Percentiles rank a stretch among this genome's conserved stretches.
Evolutionary conservation across 2,113 vertebrate genomes (phyloP).

Genomic region (Pterocles orientalis): DNA sequence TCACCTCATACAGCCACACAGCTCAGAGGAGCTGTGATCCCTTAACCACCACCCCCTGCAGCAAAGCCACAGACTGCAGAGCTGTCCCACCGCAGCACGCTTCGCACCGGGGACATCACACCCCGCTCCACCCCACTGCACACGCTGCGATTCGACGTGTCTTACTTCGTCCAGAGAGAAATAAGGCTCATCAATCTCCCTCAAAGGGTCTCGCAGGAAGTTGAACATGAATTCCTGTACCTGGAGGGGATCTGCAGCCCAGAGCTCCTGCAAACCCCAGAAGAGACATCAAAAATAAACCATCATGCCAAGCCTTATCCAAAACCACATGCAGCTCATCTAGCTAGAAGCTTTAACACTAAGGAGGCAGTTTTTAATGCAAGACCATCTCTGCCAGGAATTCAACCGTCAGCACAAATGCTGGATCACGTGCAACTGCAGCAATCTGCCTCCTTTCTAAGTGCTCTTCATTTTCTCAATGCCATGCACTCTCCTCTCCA

Average conservation of each 20-base stretch:
- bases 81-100: not conserved
- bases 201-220: conserved; percentile 93
- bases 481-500: fast-evolving
- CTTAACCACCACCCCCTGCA: not conserved
- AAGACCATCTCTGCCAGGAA: not conserved
- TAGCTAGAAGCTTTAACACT: not conserved
- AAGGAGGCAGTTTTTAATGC: not conserved
- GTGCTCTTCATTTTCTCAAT: not conserved
- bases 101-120: fast-evolving
- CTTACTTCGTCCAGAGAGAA: conserved; percentile 91
- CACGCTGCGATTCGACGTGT: fast-evolving
- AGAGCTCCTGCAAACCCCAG: conserved; percentile 82
- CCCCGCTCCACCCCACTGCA: not conserved
- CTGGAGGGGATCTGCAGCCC: conserved; percentile 86
- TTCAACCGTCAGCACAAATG: not conserved
- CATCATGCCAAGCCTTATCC: not conserved
- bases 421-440: not conserved
- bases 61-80: not conserved
- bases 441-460: not conserved
- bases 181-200: conserved; percentile 94
- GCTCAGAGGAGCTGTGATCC: not conserved
- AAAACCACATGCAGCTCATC: not conserved
- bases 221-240: conserved; percentile 95
- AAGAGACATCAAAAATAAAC: not conserved
- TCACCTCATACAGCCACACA: not conserved